Base-by-base conservation (phyloP, 1,140 invertebrate species). In the Nomia melanderi region DNA sequence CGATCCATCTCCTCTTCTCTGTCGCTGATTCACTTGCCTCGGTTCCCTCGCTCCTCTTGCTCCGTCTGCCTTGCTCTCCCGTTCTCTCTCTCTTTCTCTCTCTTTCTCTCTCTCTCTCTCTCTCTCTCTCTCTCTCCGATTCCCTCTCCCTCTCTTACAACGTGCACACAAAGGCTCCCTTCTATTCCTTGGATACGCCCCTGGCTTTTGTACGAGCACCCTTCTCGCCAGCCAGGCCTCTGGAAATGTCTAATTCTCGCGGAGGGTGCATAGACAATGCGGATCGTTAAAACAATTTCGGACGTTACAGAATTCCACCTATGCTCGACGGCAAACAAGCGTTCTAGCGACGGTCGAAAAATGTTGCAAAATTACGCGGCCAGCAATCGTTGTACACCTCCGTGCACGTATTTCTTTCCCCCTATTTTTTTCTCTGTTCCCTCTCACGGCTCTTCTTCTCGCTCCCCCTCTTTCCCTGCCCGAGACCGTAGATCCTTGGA, bases 191-290 rank as follows among this genome's bases (percentile, higher is more conserved):
- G 71, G 57, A 71, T 84, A 78, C 84, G 80, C 80, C 70, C 82
- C 77, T 86, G 82, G 54, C 82, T 81, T 85, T 85, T 81, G 74
- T 77, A 79, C 59, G 56, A 73, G 71, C 63, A 76, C 66, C 60
- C 77, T 59, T 54, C 53, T 62, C 39, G 41, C 50, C 36, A 33
- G 47, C 17, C 59, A 56, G 31, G 17, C 33, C 66, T 63, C 62
- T 50, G 8, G 82, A 83, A 83, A 83, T 84, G 77, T 67, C 72
- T 71, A 71, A 84, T 84, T 83, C 47, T 50, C 73, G 62, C n/a
- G 81, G n/a, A 83, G 82, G 82, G 78, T 84, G 83, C 77, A 83
- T 83, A 79, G 82, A 84, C 69, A 76, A 83, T 84, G 82, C 70
- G 62, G 67, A 75, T 81, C 62, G 82, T 77, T 78, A 74, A 78